Percentiles rank a stretch among this genome's conserved stretches.
Conservation (phyloP, 2,113 vertebrate species). For the Orycteropus afer region DNA sequence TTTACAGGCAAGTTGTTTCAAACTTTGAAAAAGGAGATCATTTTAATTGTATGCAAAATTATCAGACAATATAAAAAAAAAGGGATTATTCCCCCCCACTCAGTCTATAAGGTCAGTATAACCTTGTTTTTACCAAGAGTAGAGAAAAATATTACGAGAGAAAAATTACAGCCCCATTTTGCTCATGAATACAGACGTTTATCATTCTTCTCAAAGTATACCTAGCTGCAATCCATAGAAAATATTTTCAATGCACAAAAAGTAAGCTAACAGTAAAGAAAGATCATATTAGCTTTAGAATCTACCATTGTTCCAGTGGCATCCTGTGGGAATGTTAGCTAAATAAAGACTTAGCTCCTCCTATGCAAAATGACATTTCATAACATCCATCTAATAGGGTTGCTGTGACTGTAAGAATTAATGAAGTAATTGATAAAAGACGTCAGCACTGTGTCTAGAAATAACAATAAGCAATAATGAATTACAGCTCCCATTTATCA, state of each 20-base stretch:
- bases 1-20: not conserved
- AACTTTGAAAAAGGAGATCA: not conserved
- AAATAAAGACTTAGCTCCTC: not conserved
- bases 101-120: not conserved
- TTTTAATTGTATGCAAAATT: not conserved
- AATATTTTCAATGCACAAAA: not conserved
- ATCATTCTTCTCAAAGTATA: not conserved
- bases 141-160: not conserved
- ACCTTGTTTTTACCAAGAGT: not conserved
- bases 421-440: not conserved
- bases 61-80: not conserved
- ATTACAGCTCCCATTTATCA: not conserved
- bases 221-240: not conserved
- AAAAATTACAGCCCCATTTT: not conserved
- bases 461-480: conserved; percentile 16
- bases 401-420: not conserved
- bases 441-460: not conserved
- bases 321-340: not conserved
- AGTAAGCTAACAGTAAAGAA: not conserved
- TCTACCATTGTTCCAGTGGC: not conserved
- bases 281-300: not conserved
- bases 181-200: not conserved
- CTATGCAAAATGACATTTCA: not conserved
- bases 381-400: not conserved
- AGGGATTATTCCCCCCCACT: not conserved